Conservation (phyloP, 2,888 invertebrate species). For the Cylindroiulus punctatus region DNA sequence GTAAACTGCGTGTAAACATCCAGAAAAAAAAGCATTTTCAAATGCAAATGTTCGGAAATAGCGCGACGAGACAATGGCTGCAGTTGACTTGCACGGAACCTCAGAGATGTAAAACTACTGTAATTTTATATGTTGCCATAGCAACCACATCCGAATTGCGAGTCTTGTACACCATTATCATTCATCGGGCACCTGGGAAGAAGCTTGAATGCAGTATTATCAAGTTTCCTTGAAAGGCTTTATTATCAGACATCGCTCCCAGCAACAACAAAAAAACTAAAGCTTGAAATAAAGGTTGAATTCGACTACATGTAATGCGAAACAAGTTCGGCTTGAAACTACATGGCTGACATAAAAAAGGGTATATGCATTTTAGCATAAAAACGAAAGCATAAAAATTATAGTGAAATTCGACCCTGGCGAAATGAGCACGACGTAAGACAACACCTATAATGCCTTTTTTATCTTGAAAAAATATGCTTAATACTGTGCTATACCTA, state of each 20-base stretch:
- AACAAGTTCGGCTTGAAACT: not conserved
- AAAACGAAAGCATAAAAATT: not conserved
- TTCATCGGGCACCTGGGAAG: constrained; percentile 54
- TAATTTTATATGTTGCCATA: constrained; percentile 39
- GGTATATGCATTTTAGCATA: not conserved
- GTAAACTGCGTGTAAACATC: constrained; percentile 17
- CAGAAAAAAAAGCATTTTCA: constrained; percentile 10
- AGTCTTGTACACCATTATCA: constrained; percentile 50
- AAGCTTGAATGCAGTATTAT: constrained; percentile 45
- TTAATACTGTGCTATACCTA: too few relatives aligned
- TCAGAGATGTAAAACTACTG: constrained; percentile 42
- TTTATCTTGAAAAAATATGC: too few relatives aligned
- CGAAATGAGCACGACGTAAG: too few relatives aligned
- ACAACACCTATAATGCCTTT: too few relatives aligned
- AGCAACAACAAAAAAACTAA: not conserved
- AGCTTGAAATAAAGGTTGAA: not conserved
- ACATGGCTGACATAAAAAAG: not conserved
- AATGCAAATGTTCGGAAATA: constrained; percentile 25
- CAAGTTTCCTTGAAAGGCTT: constrained; percentile 37
- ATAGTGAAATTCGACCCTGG: too few relatives aligned
- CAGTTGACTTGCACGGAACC: not conserved
- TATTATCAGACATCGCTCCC: constrained; percentile 45
- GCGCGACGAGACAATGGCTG: constrained; percentile 43
- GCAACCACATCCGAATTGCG: constrained; percentile 43
- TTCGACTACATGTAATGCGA: not conserved